Percentiles rank a stretch among this genome's conserved stretches.
Evolutionary conservation across 2,888 invertebrate genomes (phyloP).

Genomic region (Xestia ashworthii): DNA sequence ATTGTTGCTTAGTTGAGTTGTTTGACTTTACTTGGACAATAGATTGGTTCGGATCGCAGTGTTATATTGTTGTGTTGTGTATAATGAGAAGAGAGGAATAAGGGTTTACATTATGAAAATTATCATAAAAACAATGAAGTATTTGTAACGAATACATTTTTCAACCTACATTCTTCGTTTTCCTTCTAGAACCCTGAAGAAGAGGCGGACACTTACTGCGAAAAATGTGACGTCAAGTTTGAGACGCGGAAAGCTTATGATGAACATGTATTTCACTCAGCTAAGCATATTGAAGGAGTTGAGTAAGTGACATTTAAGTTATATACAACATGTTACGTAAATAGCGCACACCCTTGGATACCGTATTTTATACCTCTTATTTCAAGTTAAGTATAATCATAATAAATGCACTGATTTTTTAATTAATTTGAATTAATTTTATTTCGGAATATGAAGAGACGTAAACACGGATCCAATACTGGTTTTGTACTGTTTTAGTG

Average conservation of each 20-base stretch:
- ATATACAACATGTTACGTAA: too few relatives aligned
- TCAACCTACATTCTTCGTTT: background rate
- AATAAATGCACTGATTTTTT: too few relatives aligned
- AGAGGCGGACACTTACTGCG: constrained; percentile 46
- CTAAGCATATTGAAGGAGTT: constrained; percentile 75
- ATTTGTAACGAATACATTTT: background rate
- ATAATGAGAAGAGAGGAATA: background rate
- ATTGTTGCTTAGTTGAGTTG: background rate
- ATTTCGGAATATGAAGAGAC: too few relatives aligned
- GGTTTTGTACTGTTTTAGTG: too few relatives aligned
- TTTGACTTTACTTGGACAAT: background rate
- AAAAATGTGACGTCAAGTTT: constrained; percentile 77
- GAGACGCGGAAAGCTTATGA: constrained; percentile 78
- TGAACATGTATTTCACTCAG: constrained; percentile 81
- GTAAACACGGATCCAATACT: too few relatives aligned
- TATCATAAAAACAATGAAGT: background rate
- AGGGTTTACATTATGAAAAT: background rate
- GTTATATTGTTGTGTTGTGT: background rate
- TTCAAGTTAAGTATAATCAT: too few relatives aligned
- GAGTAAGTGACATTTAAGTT: constrained; percentile 53
- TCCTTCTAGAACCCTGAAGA: constrained; percentile 42
- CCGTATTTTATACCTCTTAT: too few relatives aligned
- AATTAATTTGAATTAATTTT: too few relatives aligned
- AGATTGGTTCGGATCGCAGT: background rate
- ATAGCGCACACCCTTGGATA: too few relatives aligned